These are phyloP conservation scores for Achatina immaculata DNA, from an alignment of 1,140 invertebrate species.

Conservation along the genomic window DNA sequence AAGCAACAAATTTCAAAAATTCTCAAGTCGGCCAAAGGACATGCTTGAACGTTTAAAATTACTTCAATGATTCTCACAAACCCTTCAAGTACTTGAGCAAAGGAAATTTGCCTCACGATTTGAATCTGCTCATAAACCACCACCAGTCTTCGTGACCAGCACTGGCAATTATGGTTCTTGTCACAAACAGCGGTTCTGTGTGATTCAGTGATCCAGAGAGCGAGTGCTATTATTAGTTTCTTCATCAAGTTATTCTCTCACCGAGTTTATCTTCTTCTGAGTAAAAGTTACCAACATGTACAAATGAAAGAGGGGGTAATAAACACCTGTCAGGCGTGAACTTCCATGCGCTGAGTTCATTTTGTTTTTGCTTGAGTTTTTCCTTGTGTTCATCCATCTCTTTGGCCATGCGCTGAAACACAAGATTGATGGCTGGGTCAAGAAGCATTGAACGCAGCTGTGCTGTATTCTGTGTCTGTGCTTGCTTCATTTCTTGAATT, in stretches of 20 bases:
- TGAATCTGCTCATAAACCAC: background rate
- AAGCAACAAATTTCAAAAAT: background rate
- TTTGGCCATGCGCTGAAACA: constrained; percentile 91
- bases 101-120: background rate
- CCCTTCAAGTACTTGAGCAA: constrained; percentile 1
- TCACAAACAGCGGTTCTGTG: background rate
- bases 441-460: constrained; percentile 86
- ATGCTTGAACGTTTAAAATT: background rate
- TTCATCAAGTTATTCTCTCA: constrained; percentile 7
- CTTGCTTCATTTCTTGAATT: constrained; percentile 82
- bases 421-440: constrained; percentile 95
- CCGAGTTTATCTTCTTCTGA: background rate
- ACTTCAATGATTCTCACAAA: background rate
- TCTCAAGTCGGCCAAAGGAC: background rate
- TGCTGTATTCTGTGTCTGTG: constrained; percentile 82
- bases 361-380: constrained; percentile 95
- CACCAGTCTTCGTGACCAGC: background rate
- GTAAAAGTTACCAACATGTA: constrained; percentile 20
- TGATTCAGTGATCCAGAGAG: background rate
- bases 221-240: background rate
- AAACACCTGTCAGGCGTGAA: constrained; percentile 94
- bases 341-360: constrained; percentile 98
- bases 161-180: background rate
- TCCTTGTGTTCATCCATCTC: constrained; percentile 90
- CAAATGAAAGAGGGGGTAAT: constrained; percentile 45